Percentiles rank a stretch among this genome's conserved stretches.
Evolutionary conservation across 1,140 invertebrate genomes (phyloP).

Genomic region (Ceratosolen fusciceps): DNA sequence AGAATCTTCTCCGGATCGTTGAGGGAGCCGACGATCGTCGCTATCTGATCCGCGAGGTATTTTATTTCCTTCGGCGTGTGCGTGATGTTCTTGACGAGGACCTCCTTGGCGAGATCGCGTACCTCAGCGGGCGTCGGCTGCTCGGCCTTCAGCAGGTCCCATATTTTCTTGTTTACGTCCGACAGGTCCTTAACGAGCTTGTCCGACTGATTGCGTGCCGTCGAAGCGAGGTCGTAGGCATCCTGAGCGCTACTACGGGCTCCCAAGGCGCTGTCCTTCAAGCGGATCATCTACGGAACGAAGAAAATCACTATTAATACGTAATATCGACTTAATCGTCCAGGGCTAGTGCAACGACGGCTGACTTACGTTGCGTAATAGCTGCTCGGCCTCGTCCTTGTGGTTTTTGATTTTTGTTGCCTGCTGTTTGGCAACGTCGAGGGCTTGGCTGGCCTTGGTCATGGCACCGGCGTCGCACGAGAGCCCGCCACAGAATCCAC

Average conservation of each 20-base stretch:
- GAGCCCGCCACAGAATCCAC: slow-evolving; percentile 89
- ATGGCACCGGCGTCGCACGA: slow-evolving; percentile 92
- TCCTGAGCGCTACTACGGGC: slow-evolving; percentile 75
- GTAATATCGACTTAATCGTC: no score
- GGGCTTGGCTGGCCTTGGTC: slow-evolving; percentile 86
- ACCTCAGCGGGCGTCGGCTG: slow-evolving; percentile 88
- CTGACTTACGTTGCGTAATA: slow-evolving; percentile 76
- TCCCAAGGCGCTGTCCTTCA: slow-evolving; percentile 73
- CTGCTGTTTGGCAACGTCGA: slow-evolving; percentile 88
- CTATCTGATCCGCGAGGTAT: slow-evolving; percentile 83
- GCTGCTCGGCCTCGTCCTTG: slow-evolving; percentile 81
- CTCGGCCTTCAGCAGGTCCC: slow-evolving; percentile 81
- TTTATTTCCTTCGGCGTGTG: slow-evolving; percentile 89
- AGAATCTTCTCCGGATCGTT: slow-evolving; percentile 93
- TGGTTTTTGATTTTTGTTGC: slow-evolving; percentile 84
- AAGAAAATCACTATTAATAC: not conserved
- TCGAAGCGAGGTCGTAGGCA: slow-evolving; percentile 73
- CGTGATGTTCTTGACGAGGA: slow-evolving; percentile 79
- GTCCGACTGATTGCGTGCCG: slow-evolving; percentile 75
- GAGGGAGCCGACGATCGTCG: slow-evolving; percentile 85
- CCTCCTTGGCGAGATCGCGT: slow-evolving; percentile 82
- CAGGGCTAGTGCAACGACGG: no score
- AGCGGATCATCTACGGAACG: slow-evolving; percentile 72
- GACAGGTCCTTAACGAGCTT: slow-evolving; percentile 71
- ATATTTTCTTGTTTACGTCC: slow-evolving; percentile 79